Conservation (phyloP, 1,140 invertebrate genomes). For the Heliconius nattereri region DNA sequence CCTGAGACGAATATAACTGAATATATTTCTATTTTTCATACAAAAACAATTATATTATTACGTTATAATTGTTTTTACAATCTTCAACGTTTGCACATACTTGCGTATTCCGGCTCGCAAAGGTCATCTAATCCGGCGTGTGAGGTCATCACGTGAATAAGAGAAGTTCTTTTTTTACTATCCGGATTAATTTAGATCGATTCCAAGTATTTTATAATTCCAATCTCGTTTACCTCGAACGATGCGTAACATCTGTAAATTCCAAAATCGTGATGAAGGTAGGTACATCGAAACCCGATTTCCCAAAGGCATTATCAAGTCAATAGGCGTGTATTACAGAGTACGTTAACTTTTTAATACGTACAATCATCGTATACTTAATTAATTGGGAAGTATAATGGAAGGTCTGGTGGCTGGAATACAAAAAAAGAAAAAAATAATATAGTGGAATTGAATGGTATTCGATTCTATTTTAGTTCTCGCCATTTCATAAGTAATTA, state of each 20-base stretch:
- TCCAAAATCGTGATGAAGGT: constrained; percentile 4
- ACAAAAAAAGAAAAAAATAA: no score
- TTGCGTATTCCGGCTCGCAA: constrained; percentile 42
- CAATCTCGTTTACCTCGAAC: neutral
- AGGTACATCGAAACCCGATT: neutral
- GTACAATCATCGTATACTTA: neutral
- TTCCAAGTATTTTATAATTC: constrained; percentile 14
- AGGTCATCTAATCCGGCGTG: constrained; percentile 64
- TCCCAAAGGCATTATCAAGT: neutral
- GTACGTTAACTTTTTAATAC: neutral
- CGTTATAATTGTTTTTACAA: neutral
- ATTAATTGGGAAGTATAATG: neutral
- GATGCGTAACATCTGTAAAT: constrained; percentile 19
- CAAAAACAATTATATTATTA: neutral
- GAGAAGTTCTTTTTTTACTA: constrained; percentile 34
- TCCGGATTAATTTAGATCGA: constrained; percentile 33
- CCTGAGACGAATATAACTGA: neutral
- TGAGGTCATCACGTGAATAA: constrained; percentile 58
- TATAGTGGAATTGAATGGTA: no score
- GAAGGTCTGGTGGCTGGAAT: neutral
- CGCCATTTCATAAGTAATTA: no score
- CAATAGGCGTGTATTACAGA: neutral
- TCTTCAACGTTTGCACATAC: constrained; percentile 14
- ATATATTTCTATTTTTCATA: neutral
- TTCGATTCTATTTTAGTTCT: no score